A percentile compares a stretch with the other conserved stretches of the same genome.
These are phyloP conservation scores for Heliconius charithonia DNA, from an alignment of 2,888 invertebrate species.

Conservation along the genomic window DNA sequence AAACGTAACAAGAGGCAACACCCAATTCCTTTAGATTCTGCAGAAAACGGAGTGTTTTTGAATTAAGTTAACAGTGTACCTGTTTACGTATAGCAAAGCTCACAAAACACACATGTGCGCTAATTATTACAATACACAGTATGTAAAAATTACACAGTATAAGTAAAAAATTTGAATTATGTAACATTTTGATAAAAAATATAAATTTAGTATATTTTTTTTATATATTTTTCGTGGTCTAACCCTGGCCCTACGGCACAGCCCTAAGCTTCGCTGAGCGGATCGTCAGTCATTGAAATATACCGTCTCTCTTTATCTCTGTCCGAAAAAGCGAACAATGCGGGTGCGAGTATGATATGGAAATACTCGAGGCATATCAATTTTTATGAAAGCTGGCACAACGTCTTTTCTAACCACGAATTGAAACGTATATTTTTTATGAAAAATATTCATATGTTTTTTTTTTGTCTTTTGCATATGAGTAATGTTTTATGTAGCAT, in stretches of 20 bases:
- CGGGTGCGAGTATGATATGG: constrained; percentile 13
- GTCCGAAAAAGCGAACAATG: constrained; percentile 24
- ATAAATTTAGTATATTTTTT: neutral
- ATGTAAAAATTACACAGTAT: too few species aligned
- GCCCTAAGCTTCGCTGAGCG: neutral
- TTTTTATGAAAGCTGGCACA: constrained; percentile 24
- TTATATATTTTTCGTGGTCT: neutral
- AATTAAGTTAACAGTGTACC: too few species aligned
- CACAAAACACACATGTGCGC: too few species aligned
- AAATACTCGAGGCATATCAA: constrained; percentile 26
- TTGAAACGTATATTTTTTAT: constrained; percentile 9
- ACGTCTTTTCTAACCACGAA: constrained; percentile 8
- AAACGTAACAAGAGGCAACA: too few species aligned
- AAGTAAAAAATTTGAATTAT: neutral
- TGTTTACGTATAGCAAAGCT: too few species aligned
- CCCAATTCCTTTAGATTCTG: too few species aligned
- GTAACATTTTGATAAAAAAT: neutral
- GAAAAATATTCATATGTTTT: neutral
- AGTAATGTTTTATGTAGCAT: too few species aligned
- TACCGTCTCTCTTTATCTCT: constrained; percentile 20
- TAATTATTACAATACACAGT: too few species aligned
- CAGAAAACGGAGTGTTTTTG: too few species aligned
- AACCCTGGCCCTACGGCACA: neutral
- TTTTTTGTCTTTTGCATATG: too few species aligned
- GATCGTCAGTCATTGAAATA: constrained; percentile 24